A percentile compares a stretch with the other conserved stretches of the same genome.
Conservation (phyloP, 2,888 invertebrate species). For the Clanis bilineata region DNA sequence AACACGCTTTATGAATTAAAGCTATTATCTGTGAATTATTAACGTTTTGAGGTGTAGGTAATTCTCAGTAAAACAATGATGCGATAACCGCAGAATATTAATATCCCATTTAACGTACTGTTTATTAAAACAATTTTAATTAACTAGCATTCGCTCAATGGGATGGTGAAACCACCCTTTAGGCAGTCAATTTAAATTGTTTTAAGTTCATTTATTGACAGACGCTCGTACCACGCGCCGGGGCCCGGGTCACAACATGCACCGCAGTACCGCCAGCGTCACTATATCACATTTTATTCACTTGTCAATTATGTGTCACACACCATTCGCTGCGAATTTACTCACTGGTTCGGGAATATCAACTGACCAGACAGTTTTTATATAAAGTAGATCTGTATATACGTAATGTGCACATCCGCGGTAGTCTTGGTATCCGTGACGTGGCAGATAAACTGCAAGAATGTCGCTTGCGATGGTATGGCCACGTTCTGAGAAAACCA, state of each 20-base stretch:
- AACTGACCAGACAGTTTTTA: slow-evolving; percentile 71
- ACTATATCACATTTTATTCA: slow-evolving; percentile 69
- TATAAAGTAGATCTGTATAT: slow-evolving; percentile 69
- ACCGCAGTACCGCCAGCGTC: slow-evolving; percentile 56
- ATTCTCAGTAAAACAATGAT: slow-evolving; percentile 58
- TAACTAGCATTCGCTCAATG: slow-evolving; percentile 55
- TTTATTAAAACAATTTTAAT: slow-evolving; percentile 70
- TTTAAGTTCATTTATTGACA: slow-evolving; percentile 49
- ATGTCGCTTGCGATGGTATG: no score
- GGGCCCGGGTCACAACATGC: slow-evolving; percentile 44
- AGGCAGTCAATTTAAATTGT: slow-evolving; percentile 57
- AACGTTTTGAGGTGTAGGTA: slow-evolving; percentile 41
- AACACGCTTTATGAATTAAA: slow-evolving; percentile 29
- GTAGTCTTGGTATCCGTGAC: no score
- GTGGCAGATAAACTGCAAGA: no score
- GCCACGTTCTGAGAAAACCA: no score
- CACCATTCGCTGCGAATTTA: slow-evolving; percentile 71
- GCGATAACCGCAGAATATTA: slow-evolving; percentile 66
- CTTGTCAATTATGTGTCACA: slow-evolving; percentile 77
- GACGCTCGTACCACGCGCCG: slow-evolving; percentile 36
- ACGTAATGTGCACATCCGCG: slow-evolving; percentile 36
- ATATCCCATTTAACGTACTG: slow-evolving; percentile 56
- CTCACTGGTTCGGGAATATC: slow-evolving; percentile 68
- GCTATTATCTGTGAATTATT: slow-evolving; percentile 40
- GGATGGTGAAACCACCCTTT: slow-evolving; percentile 48